Evolutionary conservation across 2,113 vertebrate genomes (phyloP).

Genomic region (Canis aureus): DNA sequence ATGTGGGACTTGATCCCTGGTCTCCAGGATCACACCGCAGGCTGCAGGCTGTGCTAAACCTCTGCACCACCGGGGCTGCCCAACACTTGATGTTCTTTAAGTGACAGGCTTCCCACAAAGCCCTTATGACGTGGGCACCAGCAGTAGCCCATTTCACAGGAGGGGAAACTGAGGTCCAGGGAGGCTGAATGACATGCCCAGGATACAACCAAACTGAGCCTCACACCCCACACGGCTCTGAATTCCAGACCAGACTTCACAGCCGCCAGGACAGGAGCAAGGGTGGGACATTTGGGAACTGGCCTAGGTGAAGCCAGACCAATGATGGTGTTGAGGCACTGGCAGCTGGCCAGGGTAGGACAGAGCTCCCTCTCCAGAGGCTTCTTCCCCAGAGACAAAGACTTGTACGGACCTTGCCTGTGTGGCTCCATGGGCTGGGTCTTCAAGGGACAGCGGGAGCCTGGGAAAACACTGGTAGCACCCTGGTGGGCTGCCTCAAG

Average conservation of each 20-base stretch:
- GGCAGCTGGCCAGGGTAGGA: background rate
- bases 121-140: background rate
- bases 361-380: background rate
- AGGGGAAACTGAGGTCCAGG: background rate
- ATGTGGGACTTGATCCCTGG: too few relatives aligned
- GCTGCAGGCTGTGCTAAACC: too few relatives aligned
- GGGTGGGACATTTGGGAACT: background rate
- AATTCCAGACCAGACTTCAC: slow-evolving; percentile 44
- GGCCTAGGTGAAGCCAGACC: background rate
- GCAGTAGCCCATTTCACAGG: background rate
- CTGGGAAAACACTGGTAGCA: background rate
- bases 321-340: accelerated
- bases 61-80: too few relatives aligned
- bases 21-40: too few relatives aligned
- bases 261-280: background rate
- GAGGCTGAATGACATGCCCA: background rate
- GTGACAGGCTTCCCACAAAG: background rate
- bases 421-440: background rate
- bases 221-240: background rate
- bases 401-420: background rate
- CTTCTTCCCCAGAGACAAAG: background rate
- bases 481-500: background rate
- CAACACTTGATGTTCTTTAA: background rate
- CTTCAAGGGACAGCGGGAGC: background rate
- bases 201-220: background rate